Conservation (phyloP, 2,113 vertebrate species). For the Hemiscyllium ocellatum region DNA sequence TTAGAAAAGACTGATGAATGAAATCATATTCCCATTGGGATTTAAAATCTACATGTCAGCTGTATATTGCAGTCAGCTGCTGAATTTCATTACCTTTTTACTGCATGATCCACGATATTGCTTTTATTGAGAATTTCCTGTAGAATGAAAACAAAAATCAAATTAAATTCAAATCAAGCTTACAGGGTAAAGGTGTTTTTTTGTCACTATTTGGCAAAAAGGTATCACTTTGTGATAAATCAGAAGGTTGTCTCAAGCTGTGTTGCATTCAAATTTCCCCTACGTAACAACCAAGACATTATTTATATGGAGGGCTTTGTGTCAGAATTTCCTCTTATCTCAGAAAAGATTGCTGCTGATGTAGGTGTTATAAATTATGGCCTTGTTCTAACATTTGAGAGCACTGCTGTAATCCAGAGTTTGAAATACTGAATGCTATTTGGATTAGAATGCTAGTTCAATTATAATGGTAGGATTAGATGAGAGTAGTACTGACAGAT, state of each 20-base stretch:
- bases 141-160: neutral
- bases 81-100: neutral
- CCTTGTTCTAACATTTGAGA: neutral
- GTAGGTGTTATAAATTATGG: neutral
- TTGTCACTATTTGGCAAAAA: neutral
- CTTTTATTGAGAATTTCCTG: neutral
- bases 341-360: neutral
- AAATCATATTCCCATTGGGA: neutral
- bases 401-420: neutral
- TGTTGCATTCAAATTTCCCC: neutral
- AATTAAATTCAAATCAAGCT: neutral
- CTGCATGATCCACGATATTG: neutral
- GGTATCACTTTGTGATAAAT: neutral
- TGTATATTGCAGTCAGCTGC: neutral
- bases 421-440: conserved; percentile 1
- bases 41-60: neutral
- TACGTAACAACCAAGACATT: neutral
- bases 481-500: neutral
- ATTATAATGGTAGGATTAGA: neutral
- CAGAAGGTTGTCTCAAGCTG: conserved; percentile 10
- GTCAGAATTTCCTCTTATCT: neutral
- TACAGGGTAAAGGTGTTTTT: neutral
- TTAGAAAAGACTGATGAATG: neutral
- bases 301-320: neutral
- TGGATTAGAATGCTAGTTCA: conserved; percentile 23